Conservation (phyloP, 2,113 vertebrate species). For the Rhinolophus sinicus region DNA sequence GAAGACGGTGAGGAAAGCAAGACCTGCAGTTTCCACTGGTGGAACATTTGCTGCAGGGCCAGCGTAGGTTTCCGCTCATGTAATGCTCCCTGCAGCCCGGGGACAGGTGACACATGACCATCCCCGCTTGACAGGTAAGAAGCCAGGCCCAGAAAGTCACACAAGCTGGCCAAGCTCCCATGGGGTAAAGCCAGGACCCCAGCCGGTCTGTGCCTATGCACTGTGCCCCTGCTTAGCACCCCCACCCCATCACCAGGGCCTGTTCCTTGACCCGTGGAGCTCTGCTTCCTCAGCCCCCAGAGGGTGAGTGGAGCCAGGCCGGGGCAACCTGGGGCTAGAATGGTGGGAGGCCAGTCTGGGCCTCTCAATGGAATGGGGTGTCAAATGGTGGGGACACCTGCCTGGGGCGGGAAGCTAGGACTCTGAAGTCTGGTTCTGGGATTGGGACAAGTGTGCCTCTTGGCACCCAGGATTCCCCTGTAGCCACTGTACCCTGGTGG, state of each 20-base stretch:
- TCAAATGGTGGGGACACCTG: no score
- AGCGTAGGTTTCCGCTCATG: rapidly evolving
- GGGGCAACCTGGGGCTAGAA: neutral
- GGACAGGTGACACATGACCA: rapidly evolving
- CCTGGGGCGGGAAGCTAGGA: neutral
- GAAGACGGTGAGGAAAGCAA: neutral
- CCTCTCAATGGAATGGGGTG: rapidly evolving
- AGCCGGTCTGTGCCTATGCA: neutral
- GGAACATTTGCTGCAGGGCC: rapidly evolving
- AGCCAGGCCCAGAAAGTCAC: neutral
- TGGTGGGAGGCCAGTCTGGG: neutral
- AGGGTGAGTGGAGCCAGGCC: neutral
- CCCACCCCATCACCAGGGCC: neutral
- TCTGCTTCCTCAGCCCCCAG: neutral
- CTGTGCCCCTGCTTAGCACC: no score
- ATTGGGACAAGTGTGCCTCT: neutral
- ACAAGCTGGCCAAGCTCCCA: neutral
- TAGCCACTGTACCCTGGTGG: rapidly evolving
- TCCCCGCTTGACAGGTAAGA: neutral
- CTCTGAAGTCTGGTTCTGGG: neutral
- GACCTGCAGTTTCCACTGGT: rapidly evolving
- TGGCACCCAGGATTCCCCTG: neutral
- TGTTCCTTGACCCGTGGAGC: neutral
- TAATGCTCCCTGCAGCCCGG: neutral
- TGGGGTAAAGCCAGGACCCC: neutral